Percentiles rank a stretch among this genome's conserved stretches.
phyloP scores from a whole-genome alignment of 1,140 invertebrate species.

The Apis mellifera region Amel_HAv3.1 CM009933.2:262501-263000 shows the following conservation, averaged over 20 bases:
- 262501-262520: too few species aligned
- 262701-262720: background rate
- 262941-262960: background rate
- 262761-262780: conserved; percentile 18
- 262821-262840: conserved; percentile 47
- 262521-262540: background rate
- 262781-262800: conserved; percentile 42
- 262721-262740: background rate
- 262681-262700: background rate
- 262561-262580: background rate
- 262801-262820: conserved; percentile 29
- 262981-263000: background rate
- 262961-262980: too few species aligned
- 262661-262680: background rate
- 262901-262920: conserved; percentile 26
- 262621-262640: background rate
- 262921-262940: background rate
- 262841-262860: conserved; percentile 44
- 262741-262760: conserved; percentile 8
- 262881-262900: conserved; percentile 75
- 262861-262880: conserved; percentile 73
- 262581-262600: background rate
- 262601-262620: background rate
- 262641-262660: background rate
- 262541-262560: background rate